Evolutionary conservation across 2,888 invertebrate genomes (phyloP), one percentile per base, ranked within the genome.

Genomic region (Sinotaia quadrata): DNA sequence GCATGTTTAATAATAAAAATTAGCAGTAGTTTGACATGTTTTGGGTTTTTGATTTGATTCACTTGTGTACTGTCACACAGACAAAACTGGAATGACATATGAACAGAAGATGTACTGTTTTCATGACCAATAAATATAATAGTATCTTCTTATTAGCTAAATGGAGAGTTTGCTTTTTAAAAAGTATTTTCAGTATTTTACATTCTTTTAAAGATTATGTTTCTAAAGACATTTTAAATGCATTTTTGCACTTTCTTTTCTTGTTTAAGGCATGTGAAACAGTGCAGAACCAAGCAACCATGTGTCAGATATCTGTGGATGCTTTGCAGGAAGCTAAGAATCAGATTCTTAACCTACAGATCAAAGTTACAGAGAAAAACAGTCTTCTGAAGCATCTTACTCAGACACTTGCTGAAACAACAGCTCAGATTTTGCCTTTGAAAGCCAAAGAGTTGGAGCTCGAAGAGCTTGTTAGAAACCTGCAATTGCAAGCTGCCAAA

Each of bases 251-350:
- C 56, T 3, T 36, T 60, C 67, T 65, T 8, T 67, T 54, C 31
- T 33, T 59, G 24, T 58, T 70, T 5, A 77, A 87, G 87, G 81
- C 85, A 68, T 80, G 81, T 18, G 78, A 82, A 51, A 76, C 80
- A 44, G 69, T 87, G 49, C 74, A 81, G 56, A 72, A 74, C 27
- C 84, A 84, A 68, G 69, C 75, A 33, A 74, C 75, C 3, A 81
- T 81, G 66, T 83, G 82, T 60, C 71, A 69, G 24, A 51, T 76
- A 27, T 83, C 85, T 4, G 73, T 81, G 4, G 72, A 79, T 57
- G 82, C 85, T 8, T 73, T 87, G n/a, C 75, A 81, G 49, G 78
- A 81, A 41, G 86, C 86, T 18, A 85, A 82, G 71, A 73, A 75
- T 34, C 84, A 87, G 73, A 81, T 87, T 31, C 69, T 82, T 18